Conservation (phyloP, 1,140 invertebrate genomes). For the Anthonomus grandis region DNA sequence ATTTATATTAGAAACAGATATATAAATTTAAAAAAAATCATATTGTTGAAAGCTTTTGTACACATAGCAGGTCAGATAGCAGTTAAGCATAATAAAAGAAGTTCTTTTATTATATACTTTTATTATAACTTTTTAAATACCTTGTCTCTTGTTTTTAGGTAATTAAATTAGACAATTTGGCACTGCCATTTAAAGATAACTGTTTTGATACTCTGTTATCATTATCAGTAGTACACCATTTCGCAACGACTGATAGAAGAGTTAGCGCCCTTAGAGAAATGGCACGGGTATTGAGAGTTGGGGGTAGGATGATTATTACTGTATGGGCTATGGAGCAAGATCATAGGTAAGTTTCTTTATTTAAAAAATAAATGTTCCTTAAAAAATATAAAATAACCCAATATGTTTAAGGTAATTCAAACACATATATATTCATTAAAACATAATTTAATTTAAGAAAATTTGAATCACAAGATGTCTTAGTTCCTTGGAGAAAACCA, state of each 20-base stretch:
- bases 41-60: too few species aligned
- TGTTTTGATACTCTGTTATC: constrained; percentile 93
- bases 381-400: background rate
- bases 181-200: constrained; percentile 86
- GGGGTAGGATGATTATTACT: constrained; percentile 88
- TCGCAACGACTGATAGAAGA: constrained; percentile 86
- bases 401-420: background rate
- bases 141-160: constrained; percentile 59
- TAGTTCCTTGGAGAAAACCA: constrained; percentile 90
- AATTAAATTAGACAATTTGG: constrained; percentile 83
- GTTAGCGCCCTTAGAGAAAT: constrained; percentile 84
- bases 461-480: constrained; percentile 89
- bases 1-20: too few species aligned
- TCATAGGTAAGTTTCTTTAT: constrained; percentile 50
- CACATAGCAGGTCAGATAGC: too few species aligned
- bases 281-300: constrained; percentile 82
- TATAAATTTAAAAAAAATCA: too few species aligned
- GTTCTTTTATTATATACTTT: too few species aligned
- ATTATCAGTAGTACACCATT: constrained; percentile 91
- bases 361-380: too few species aligned
- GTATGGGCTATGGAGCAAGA: constrained; percentile 97
- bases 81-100: too few species aligned
- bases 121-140: too few species aligned
- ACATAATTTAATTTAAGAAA: constrained; percentile 43
- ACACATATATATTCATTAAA: background rate